A percentile compares a stretch with the other conserved stretches of the same genome.
Conservation (phyloP, 2,797 vertebrate species). For the Sebastes hubbsi region DNA sequence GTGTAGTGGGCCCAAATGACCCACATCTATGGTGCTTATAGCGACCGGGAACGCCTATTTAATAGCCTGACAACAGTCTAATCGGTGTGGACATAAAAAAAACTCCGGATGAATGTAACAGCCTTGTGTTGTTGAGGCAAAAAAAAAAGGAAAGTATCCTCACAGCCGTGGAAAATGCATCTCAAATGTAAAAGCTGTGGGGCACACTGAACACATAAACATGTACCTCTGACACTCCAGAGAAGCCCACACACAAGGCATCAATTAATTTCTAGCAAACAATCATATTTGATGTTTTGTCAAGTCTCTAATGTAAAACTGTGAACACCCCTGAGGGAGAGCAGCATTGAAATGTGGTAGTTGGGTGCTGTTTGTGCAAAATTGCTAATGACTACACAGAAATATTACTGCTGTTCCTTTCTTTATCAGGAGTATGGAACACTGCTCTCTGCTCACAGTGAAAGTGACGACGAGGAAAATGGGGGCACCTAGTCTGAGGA, state of each 20-base stretch:
- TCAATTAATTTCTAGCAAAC: not conserved
- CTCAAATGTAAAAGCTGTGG: not conserved
- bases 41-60: no score
- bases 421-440: not conserved
- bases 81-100: not conserved
- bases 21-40: no score
- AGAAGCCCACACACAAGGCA: conserved; percentile 24
- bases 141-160: not conserved
- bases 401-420: not conserved
- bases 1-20: no score
- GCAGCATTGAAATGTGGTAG: conserved; percentile 2
- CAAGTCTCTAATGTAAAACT: not conserved
- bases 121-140: not conserved
- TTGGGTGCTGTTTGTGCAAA: conserved; percentile 4
- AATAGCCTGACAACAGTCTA: no score
- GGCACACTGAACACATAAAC: not conserved
- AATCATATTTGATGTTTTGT: not conserved
- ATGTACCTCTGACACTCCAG: not conserved
- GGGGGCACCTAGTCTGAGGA: not conserved
- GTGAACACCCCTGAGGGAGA: not conserved
- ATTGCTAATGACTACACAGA: not conserved
- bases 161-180: not conserved
- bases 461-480: not conserved
- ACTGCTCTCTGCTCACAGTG: not conserved
- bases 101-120: not conserved